Evolutionary conservation across 2,888 invertebrate genomes (phyloP).

Genomic region (Rhogogaster chlorosoma): DNA sequence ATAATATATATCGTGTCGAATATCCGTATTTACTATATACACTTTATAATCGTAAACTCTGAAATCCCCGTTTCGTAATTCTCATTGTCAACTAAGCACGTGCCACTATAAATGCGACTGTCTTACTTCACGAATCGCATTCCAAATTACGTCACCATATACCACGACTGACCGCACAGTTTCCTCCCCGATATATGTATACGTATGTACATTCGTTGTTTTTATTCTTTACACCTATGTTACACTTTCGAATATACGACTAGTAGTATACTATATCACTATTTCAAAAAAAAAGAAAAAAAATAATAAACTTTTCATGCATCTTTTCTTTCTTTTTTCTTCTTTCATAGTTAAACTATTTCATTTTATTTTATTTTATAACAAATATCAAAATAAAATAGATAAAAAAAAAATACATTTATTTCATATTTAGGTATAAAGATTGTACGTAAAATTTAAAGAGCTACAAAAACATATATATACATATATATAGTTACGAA

Average conservation of each 20-base stretch:
- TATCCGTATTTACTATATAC: too few species aligned
- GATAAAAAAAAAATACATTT: too few species aligned
- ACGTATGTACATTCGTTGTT: not conserved
- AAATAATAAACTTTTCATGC: too few species aligned
- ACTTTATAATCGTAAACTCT: not conserved
- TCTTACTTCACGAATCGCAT: conserved; percentile 27
- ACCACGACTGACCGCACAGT: not conserved
- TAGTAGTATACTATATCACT: too few species aligned
- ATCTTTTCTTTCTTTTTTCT: too few species aligned
- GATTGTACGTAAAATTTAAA: not conserved
- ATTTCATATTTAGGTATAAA: not conserved
- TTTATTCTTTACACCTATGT: too few species aligned
- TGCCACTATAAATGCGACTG: not conserved
- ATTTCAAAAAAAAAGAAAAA: too few species aligned
- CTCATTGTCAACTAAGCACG: conserved; percentile 14
- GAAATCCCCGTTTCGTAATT: not conserved
- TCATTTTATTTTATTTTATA: too few species aligned
- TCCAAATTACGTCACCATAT: conserved; percentile 9
- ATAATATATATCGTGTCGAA: too few species aligned
- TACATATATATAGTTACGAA: not conserved
- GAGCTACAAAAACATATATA: not conserved
- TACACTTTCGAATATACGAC: too few species aligned
- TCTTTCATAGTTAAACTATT: too few species aligned
- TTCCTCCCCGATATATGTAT: not conserved
- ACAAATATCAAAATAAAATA: too few species aligned